These are phyloP conservation scores for Myripristis murdjan DNA, from an alignment of 2,797 vertebrate genomes.

Conservation along the genomic window DNA sequence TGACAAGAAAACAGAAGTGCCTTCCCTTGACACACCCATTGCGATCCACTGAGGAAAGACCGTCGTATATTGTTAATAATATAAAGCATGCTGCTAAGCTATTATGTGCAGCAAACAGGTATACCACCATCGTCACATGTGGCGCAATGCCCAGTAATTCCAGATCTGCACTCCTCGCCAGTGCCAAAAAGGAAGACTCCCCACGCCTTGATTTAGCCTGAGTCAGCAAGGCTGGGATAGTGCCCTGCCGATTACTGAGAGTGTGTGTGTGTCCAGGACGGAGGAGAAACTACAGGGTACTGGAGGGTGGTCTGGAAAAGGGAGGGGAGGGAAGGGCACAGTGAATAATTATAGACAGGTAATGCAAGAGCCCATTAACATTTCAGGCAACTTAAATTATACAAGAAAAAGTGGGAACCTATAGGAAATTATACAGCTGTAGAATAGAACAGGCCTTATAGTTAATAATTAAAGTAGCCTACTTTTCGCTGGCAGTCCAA, in stretches of 20 bases:
- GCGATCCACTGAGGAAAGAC: slow-evolving; percentile 39
- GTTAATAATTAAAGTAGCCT: slow-evolving; percentile 43
- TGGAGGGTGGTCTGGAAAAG: neutral
- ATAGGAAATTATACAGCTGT: slow-evolving; percentile 64
- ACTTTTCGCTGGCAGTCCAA: slow-evolving; percentile 9
- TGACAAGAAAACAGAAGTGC: neutral
- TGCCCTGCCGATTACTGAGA: slow-evolving; percentile 58
- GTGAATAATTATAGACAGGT: slow-evolving; percentile 46
- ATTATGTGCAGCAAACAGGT: slow-evolving; percentile 47
- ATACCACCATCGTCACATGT: slow-evolving; percentile 36
- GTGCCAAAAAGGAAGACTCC: slow-evolving; percentile 75
- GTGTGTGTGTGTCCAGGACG: slow-evolving; percentile 9
- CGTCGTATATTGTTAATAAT: slow-evolving; percentile 48
- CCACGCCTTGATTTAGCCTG: slow-evolving; percentile 68
- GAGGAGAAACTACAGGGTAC: neutral
- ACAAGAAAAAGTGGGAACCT: slow-evolving; percentile 49
- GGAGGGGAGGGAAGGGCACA: neutral
- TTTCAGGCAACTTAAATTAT: slow-evolving; percentile 65
- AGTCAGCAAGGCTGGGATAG: slow-evolving; percentile 76
- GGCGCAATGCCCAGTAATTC: slow-evolving; percentile 54
- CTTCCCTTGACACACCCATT: slow-evolving; percentile 41
- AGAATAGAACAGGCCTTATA: slow-evolving; percentile 46
- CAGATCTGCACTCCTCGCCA: slow-evolving; percentile 45
- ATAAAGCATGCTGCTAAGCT: slow-evolving; percentile 46
- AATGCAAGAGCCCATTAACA: slow-evolving; percentile 45